Evolutionary conservation across 92 coral and sea anemone genomes (phyloP), one percentile per base, ranked within the genome.

Genomic region (Ricordea florida): DNA sequence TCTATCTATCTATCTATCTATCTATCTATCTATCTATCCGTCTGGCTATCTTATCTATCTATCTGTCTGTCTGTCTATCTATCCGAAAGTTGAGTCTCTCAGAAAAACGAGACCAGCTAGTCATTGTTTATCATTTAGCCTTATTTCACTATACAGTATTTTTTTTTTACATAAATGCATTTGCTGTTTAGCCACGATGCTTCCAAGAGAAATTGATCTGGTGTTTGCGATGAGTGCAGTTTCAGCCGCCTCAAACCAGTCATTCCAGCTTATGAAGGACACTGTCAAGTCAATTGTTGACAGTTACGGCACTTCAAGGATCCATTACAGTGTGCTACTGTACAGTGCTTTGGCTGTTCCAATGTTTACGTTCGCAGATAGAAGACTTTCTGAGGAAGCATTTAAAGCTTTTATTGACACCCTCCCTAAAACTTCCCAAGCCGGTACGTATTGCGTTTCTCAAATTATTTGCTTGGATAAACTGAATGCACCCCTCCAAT

Each of bases 221-320:
- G 92, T 88, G 66, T 69, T 90, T 57, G 86, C 96, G 32, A 74
- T 90, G 76, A 86, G 96, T 28, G 79, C 87, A 21, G 78, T 87
- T 0, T 79, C 92, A 3, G n/a, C 53, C 0, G 49, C 47, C 22
- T 77, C 81, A 9, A 38, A 52, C 25, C 49, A 48, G 34, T 59
- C 84, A 3, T 87, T 81, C 57, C 38, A 57, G 33, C 86, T 80
- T 49, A 87, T 90, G 89, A 70, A 87, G 20, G 87, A 90, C 57
- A 72, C 87, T 3, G 69, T 86, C 30, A 85, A 80, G 35, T 87
- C 70, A 52, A 86, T 90, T 36, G 72, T 90, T 27, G 96, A 90
- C 24, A 80, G 82, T 34, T 90, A 90, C 26, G 96, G 92, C n/a
- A 78, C 96, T 25, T 81, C 85, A 13, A 61, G 63, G 53, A 71